Evolutionary conservation across 2,113 vertebrate species (phyloP).

Genomic region (Motacilla tschutschensis): DNA sequence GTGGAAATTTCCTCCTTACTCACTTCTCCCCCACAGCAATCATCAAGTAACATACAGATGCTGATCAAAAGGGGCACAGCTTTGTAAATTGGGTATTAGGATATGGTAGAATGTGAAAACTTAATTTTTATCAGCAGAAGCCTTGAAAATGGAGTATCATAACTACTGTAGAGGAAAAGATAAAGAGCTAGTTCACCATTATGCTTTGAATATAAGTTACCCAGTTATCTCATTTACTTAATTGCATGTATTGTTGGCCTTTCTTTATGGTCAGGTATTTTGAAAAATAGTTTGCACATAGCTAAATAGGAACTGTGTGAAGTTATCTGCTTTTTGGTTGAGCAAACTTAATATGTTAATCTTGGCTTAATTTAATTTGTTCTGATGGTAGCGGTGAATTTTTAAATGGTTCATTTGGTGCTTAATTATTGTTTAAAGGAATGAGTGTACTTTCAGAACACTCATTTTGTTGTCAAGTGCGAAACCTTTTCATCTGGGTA

Average conservation of each 20-base stretch:
- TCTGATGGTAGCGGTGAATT: constrained; percentile 55
- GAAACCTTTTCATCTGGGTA: constrained; percentile 36
- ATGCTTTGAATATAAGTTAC: constrained; percentile 21
- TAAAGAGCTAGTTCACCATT: neutral
- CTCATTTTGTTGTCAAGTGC: constrained; percentile 33
- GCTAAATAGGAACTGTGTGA: neutral
- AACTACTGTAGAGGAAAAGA: neutral
- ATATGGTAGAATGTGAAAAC: neutral
- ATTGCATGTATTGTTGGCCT: constrained; percentile 12
- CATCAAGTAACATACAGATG: neutral
- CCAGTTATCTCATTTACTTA: neutral
- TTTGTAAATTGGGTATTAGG: neutral
- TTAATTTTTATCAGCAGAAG: neutral
- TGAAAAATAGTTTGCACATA: constrained; percentile 17
- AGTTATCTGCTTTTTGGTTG: constrained; percentile 64
- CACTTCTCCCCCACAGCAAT: neutral
- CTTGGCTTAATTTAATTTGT: constrained; percentile 73
- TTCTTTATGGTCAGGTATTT: constrained; percentile 8
- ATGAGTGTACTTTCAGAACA: constrained; percentile 48
- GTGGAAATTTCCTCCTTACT: neutral
- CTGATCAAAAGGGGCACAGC: neutral
- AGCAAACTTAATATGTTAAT: constrained; percentile 62
- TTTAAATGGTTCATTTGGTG: constrained; percentile 73
- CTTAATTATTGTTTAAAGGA: constrained; percentile 71
- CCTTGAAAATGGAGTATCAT: neutral